A percentile compares a stretch with the other conserved stretches of the same genome.
phyloP scores from a whole-genome alignment of 2,113 vertebrate genomes.

The Mesembrinibis cayennensis region DNA sequence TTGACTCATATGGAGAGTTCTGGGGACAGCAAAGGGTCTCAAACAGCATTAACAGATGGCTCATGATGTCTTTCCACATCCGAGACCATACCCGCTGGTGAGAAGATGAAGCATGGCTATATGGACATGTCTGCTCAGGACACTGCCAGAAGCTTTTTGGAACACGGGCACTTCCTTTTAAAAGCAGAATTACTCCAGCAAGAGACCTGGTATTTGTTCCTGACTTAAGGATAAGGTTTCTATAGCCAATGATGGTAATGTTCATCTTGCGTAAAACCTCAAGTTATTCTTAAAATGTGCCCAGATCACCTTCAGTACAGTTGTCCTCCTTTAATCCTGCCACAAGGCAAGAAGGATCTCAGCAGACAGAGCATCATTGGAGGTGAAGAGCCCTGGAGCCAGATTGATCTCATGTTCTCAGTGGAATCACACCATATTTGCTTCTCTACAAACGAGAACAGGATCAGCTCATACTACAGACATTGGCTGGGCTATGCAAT shows the following conservation, averaged over 20 bases:
- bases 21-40: not conserved
- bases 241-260: not conserved
- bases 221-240: not conserved
- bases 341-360: not conserved
- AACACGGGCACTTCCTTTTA: not conserved
- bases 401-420: not conserved
- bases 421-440: not conserved
- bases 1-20: not conserved
- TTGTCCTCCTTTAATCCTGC: not conserved
- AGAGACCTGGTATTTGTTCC: not conserved
- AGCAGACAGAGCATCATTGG: not conserved
- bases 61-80: not conserved
- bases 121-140: not conserved
- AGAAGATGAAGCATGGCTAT: not conserved
- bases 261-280: not conserved
- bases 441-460: not conserved
- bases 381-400: not conserved
- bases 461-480: not conserved
- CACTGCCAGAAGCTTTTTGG: not conserved
- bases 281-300: not conserved
- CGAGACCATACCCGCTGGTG: accelerated
- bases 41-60: not conserved
- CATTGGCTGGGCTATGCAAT: not conserved
- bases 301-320: not conserved
- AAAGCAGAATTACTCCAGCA: not conserved